phyloP scores from a whole-genome alignment of 2,797 vertebrate genomes.

The Meriones psammophilus region DNA sequence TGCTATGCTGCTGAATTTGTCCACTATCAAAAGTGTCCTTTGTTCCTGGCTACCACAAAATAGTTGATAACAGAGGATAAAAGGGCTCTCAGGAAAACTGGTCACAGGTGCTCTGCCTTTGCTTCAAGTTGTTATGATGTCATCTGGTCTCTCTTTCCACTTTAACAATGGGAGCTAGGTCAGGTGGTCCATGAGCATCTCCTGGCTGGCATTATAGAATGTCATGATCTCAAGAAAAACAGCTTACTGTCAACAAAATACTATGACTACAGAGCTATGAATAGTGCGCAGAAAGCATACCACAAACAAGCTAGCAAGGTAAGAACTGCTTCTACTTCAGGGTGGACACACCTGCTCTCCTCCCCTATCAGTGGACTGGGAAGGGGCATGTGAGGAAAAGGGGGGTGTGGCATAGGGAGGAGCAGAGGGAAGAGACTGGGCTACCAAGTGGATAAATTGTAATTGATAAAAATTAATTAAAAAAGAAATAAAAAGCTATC shows the following conservation, averaged over 20 bases:
- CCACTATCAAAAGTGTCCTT: background rate
- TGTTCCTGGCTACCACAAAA: background rate
- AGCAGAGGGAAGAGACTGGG: too few relatives aligned
- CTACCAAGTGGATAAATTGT: too few relatives aligned
- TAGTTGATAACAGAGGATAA: background rate
- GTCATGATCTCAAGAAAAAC: background rate
- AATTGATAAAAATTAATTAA: too few relatives aligned
- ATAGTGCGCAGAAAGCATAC: background rate
- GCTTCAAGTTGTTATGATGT: background rate
- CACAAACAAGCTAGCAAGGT: background rate
- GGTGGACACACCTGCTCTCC: background rate
- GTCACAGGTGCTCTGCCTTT: background rate
- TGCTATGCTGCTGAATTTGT: too few relatives aligned
- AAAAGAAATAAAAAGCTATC: background rate
- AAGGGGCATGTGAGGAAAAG: too few relatives aligned
- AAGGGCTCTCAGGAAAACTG: too few relatives aligned
- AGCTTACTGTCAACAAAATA: background rate
- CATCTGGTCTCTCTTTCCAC: background rate
- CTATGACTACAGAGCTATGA: background rate
- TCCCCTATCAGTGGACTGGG: too few relatives aligned
- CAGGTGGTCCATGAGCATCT: background rate
- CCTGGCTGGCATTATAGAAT: background rate
- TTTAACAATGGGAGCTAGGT: background rate
- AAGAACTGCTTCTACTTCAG: background rate
- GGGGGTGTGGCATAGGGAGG: too few relatives aligned